Conservation (phyloP, 2,888 invertebrate genomes). For the Brachypalpus laphriformis region DNA sequence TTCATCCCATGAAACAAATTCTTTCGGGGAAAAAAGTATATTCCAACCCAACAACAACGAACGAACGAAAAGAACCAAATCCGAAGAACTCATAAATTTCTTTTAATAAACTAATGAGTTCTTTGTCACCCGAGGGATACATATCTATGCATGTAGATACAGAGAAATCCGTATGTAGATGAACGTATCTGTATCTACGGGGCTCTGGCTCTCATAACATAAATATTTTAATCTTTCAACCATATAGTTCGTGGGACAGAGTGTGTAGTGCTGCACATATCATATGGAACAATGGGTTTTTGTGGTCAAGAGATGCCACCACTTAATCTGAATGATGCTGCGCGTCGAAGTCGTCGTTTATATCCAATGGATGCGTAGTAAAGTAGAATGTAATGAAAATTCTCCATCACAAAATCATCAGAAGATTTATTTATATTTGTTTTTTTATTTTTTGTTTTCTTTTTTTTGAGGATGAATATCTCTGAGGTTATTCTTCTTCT, state of each 20-base stretch:
- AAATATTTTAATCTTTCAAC: conserved; percentile 1
- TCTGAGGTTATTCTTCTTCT: not conserved
- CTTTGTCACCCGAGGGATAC: conserved; percentile 40
- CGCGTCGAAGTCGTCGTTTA: conserved; percentile 11
- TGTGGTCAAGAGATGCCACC: conserved; percentile 25
- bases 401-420: conserved; percentile 15
- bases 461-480: not conserved
- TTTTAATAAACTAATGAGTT: conserved; percentile 65
- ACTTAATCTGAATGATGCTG: conserved; percentile 32
- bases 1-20: conserved; percentile 37
- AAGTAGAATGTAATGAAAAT: conserved; percentile 26
- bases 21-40: not conserved
- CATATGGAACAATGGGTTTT: conserved; percentile 5
- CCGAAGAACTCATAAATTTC: conserved; percentile 55
- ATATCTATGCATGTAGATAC: not conserved
- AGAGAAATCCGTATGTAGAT: not conserved
- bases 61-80: conserved; percentile 18
- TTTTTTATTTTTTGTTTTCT: conserved; percentile 3
- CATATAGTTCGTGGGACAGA: not conserved
- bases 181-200: not conserved
- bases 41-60: not conserved
- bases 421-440: conserved; percentile 21
- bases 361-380: conserved; percentile 5
- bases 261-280: not conserved
- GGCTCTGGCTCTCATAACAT: not conserved